Evolutionary conservation across 35 echinoderm and acorn worm species (phyloP), one percentile per base, ranked within the genome.

Genomic region (Strongylocentrotus purpuratus): DNA sequence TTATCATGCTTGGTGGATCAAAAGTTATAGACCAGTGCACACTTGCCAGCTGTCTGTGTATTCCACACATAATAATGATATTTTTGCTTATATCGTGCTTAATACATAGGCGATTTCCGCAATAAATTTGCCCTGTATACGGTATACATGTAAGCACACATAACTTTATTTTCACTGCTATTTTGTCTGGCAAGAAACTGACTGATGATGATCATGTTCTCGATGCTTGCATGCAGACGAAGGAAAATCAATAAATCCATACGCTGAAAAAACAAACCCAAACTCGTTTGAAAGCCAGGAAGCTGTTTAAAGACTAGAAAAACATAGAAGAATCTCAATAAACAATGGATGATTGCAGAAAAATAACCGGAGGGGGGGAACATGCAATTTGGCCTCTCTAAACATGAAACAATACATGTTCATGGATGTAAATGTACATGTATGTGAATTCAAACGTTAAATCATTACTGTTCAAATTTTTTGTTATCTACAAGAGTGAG

Each of bases 251-350:
- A 78, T 78, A 78, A 28, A 78, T 78, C 65, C 22, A 78, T 78
- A 78, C 7, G 65, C 65, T 78, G 65, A 78, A 78, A 78, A 78
- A n/a, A 78, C 65, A 78, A 78, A 78, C 65, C 65, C 65, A 78
- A 78, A 22, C 65, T 28, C 65, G 0, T 78, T 78, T 78, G 65
- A 78, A 78, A 78, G 65, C 25, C 28, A 78, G 65, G 22, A 78
- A 78, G 65, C 65, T 78, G 22, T 78, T 78, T 78, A 28, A 78
- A 78, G 20, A 7, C 22, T 0, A 2, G 20, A n/a, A 78, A 78
- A 78, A 78, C 20, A 78, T 0, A 78, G 5, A 28, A 28, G 65
- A 78, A 78, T 78, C 25, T 78, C 65, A 22, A 78, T 78, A 78
- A 78, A 78, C 20, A 78, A 78, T 28, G 65, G 20, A 78, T 78